Conservation (phyloP, 2,888 invertebrate species). For the Ommatoiulus sabulosus region DNA sequence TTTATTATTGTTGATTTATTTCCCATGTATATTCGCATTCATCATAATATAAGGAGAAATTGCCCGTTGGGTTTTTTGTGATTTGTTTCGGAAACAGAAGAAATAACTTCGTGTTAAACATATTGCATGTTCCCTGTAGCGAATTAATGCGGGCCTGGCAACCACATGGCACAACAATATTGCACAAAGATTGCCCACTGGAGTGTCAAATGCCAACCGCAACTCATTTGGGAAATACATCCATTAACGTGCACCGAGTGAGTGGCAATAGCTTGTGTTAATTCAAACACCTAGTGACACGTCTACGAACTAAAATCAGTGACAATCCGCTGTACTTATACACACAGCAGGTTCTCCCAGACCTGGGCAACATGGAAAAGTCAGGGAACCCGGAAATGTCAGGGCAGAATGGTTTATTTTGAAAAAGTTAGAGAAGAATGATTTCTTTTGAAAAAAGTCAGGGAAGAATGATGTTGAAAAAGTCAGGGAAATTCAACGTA, state of each 20-base stretch:
- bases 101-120: constrained; percentile 9
- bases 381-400: background rate
- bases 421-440: too few species aligned
- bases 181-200: constrained; percentile 10
- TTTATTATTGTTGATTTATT: too few species aligned
- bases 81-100: background rate
- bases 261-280: constrained; percentile 13
- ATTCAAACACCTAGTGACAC: background rate
- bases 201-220: constrained; percentile 26
- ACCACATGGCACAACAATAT: constrained; percentile 18
- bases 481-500: too few species aligned
- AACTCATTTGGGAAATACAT: constrained; percentile 6
- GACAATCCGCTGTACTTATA: too few species aligned
- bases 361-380: background rate
- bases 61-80: background rate
- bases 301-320: too few species aligned
- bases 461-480: too few species aligned
- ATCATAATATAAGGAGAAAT: too few species aligned
- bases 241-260: background rate
- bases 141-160: constrained; percentile 6
- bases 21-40: too few species aligned
- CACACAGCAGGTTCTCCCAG: background rate
- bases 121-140: constrained; percentile 27
- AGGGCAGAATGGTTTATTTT: too few species aligned
- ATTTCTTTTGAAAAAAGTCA: too few species aligned